Evolutionary conservation across 2,797 vertebrate species (phyloP), one percentile per base, ranked within the genome.

Genomic region (Sebastes iracundus): DNA sequence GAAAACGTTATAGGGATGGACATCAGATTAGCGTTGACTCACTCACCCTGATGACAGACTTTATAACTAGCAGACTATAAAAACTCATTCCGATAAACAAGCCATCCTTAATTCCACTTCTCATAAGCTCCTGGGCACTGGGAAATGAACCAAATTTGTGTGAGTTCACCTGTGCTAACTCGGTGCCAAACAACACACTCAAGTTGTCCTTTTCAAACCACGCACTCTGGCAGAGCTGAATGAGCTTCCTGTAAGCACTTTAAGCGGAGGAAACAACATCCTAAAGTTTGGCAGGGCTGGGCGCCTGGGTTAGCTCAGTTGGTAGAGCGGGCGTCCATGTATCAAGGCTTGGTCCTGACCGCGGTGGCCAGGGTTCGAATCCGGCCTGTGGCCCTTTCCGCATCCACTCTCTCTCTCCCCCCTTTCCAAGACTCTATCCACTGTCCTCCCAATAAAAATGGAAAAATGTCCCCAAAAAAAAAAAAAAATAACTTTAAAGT

Each of bases 61-160:
- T 30, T 18, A 11, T 13, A 20, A 33, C 25, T 49, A 28, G 38
- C 72, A 60, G 60, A 33, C 20, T 20, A 14, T 38, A 32, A 64
- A 70, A 70, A 62, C 46, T 9, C 18, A 12, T 27, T 80, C 32
- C n/a, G 62, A 33, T 56, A 61, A 70, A 81, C 42, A 72, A 61
- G 42, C 32, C 73, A 38, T 33, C 10, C 58, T 13, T 83, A 78
- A 80, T 23, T 68, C 4, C 70, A 56, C 27, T 33, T 80, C 49
- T 78, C 61, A 28, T 22, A 42, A 72, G 8, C 64, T 33, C 9
- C 5, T 35, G 14, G 12, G 23, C 11, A 4, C 25, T 7, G 18
- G 59, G 59, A 76, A 81, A 79, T 16, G 0, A 69, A 68, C 30
- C 52, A 66, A 74, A 67, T 53, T 28, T 56, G 28, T 32, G 59